phyloP scores from a whole-genome alignment of 2,113 vertebrate species.

The Equus przewalskii region DNA sequence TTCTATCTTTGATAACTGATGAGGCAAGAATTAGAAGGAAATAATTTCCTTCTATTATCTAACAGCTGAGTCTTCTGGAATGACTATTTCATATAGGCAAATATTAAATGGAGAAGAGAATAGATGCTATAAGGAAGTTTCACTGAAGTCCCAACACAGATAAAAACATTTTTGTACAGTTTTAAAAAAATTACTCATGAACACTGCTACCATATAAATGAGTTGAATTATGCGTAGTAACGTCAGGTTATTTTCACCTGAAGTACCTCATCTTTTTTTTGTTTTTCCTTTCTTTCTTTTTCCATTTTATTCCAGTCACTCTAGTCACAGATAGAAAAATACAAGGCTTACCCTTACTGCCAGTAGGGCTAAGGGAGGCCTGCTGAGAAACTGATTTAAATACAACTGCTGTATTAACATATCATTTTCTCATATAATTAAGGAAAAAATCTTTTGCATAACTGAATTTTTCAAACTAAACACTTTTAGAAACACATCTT shows the following conservation, averaged over 20 bases:
- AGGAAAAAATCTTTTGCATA: neutral
- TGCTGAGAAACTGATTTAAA: conserved; percentile 45
- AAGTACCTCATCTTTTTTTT: neutral
- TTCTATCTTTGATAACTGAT: conserved; percentile 43
- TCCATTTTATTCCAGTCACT: conserved; percentile 1
- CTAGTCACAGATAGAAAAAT: conserved; percentile 30
- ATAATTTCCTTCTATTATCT: conserved; percentile 38
- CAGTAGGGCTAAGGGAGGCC: neutral
- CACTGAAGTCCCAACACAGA: conserved; percentile 25
- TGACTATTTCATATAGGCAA: conserved; percentile 24
- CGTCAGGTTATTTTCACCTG: conserved; percentile 46
- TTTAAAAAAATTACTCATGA: conserved; percentile 27
- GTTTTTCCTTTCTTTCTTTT: neutral
- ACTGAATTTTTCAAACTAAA: conserved; percentile 9
- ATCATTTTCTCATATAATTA: conserved; percentile 17
- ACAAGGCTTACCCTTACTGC: neutral
- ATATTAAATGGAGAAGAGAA: neutral
- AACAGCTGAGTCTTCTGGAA: neutral
- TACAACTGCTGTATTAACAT: neutral
- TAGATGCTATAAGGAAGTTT: neutral
- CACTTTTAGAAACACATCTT: neutral
- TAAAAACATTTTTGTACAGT: conserved; percentile 12
- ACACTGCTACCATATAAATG: neutral
- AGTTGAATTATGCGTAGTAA: conserved; percentile 14
- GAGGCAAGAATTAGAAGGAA: conserved; percentile 21